These are phyloP conservation scores for Papilio demoleus DNA, from an alignment of 2,888 invertebrate genomes.

Conservation along the genomic window DNA sequence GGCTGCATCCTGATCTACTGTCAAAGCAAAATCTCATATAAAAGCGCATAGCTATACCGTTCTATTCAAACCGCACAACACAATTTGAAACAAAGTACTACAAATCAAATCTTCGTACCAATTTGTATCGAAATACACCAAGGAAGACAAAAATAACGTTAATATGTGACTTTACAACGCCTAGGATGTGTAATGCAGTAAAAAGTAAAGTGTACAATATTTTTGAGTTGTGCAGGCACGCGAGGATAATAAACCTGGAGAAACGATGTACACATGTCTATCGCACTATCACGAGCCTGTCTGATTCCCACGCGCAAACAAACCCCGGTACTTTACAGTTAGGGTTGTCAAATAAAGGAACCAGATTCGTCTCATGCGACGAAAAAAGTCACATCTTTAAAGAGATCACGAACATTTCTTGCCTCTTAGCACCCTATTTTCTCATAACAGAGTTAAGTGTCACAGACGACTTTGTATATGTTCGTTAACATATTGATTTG, in stretches of 20 bases:
- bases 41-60: too few species aligned
- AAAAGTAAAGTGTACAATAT: slow-evolving; percentile 18
- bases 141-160: too few species aligned
- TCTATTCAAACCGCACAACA: too few species aligned
- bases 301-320: slow-evolving; percentile 29
- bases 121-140: too few species aligned
- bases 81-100: too few species aligned
- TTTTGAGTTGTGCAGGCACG: slow-evolving; percentile 1
- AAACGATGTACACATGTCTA: slow-evolving; percentile 8
- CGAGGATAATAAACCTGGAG: slow-evolving; percentile 26
- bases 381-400: background rate
- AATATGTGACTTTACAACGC: too few species aligned
- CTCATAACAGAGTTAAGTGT: background rate
- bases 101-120: too few species aligned
- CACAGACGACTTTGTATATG: background rate
- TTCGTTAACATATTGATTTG: background rate
- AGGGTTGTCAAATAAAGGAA: slow-evolving; percentile 14
- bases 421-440: background rate
- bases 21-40: too few species aligned
- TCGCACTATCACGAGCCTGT: slow-evolving; percentile 24
- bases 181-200: background rate
- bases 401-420: background rate
- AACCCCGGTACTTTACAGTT: background rate
- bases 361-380: background rate
- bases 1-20: too few species aligned